These are phyloP conservation scores for Trachymyrmex cornetzi DNA, from an alignment of 1,140 invertebrate species.

Conservation along the genomic window DNA sequence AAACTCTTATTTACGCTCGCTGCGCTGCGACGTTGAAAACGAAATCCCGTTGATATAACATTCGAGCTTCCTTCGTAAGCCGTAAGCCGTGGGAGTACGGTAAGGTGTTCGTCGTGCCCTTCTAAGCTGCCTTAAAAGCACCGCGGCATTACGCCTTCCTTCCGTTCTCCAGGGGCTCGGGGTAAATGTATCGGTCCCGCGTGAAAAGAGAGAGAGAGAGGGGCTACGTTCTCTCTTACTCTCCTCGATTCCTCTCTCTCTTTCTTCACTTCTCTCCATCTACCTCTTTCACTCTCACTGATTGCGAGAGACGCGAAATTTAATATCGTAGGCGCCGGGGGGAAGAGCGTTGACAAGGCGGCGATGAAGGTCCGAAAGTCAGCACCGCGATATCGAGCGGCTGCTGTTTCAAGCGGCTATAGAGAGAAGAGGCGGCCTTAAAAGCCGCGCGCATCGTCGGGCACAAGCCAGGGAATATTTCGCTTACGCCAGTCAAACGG, in stretches of 20 bases:
- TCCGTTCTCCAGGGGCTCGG: slow-evolving; percentile 37
- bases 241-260: neutral
- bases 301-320: slow-evolving; percentile 48
- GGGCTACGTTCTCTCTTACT: slow-evolving; percentile 2
- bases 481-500: slow-evolving; percentile 63
- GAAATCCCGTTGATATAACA: slow-evolving; percentile 65
- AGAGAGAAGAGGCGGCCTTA: slow-evolving; percentile 49
- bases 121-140: slow-evolving; percentile 65
- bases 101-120: slow-evolving; percentile 60
- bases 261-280: neutral
- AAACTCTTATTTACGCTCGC: slow-evolving; percentile 62
- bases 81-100: slow-evolving; percentile 61
- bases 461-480: slow-evolving; percentile 52
- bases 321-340: slow-evolving; percentile 57
- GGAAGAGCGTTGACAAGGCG: slow-evolving; percentile 50
- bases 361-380: slow-evolving; percentile 62
- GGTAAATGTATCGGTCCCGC: slow-evolving; percentile 59
- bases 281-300: neutral
- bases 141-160: slow-evolving; percentile 56
- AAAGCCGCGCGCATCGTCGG: slow-evolving; percentile 55
- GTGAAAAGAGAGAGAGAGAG: slow-evolving; percentile 36
- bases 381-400: slow-evolving; percentile 54
- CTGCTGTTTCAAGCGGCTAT: slow-evolving; percentile 51
- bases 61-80: slow-evolving; percentile 51
- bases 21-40: slow-evolving; percentile 55